These are phyloP conservation scores for Heliconius cydno DNA, from an alignment of 2,888 invertebrate species.

Conservation along the genomic window DNA sequence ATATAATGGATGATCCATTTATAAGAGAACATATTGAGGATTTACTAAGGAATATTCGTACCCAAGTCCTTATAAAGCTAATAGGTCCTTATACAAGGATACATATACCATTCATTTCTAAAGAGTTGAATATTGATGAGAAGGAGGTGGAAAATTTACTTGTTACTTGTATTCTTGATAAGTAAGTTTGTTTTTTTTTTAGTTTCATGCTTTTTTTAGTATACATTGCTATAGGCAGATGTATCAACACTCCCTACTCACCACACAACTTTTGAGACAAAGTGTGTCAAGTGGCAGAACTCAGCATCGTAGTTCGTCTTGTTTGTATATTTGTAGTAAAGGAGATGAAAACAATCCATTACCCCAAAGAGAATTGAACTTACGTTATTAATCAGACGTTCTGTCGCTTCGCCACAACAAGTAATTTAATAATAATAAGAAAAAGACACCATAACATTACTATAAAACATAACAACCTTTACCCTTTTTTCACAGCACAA, in stretches of 20 bases:
- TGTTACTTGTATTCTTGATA: constrained; percentile 98
- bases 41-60: constrained; percentile 96
- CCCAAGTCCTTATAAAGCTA: constrained; percentile 97
- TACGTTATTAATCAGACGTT: too few species aligned
- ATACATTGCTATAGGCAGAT: not conserved
- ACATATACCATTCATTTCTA: constrained; percentile 98
- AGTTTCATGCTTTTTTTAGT: not conserved
- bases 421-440: too few species aligned
- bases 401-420: too few species aligned
- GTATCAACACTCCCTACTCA: not conserved
- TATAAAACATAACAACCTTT: too few species aligned
- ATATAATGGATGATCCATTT: constrained; percentile 99
- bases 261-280: too few species aligned
- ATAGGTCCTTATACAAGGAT: constrained; percentile 99
- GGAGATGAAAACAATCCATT: too few species aligned
- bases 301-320: too few species aligned
- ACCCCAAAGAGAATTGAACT: too few species aligned
- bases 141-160: constrained; percentile 97
- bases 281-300: too few species aligned
- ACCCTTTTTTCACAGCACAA: constrained; percentile 83
- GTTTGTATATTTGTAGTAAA: too few species aligned
- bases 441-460: too few species aligned
- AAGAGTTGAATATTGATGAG: constrained; percentile 95
- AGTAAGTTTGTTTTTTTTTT: constrained; percentile 83
- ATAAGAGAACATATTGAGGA: constrained; percentile 99